Conservation (phyloP, 2,797 vertebrate genomes). For the Craterocephalus amniculus region DNA sequence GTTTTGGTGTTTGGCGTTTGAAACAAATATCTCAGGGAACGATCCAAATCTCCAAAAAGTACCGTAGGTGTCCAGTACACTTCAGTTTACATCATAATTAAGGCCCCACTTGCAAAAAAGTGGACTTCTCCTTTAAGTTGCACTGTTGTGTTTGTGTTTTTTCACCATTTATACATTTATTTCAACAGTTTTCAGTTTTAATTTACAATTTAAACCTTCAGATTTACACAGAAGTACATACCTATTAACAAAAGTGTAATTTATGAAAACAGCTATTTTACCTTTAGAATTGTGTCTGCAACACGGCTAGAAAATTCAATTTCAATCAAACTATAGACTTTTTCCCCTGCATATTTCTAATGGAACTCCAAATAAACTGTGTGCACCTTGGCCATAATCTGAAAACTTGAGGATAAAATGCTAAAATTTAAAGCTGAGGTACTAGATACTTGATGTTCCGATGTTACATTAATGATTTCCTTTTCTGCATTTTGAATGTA, state of each 20-base stretch:
- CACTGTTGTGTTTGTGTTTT: neutral
- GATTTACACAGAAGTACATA: neutral
- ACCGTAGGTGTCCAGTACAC: too few species aligned
- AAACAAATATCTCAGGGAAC: too few species aligned
- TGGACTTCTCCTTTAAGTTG: too few species aligned
- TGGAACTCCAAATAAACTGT: conserved; percentile 2
- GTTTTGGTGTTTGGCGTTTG: neutral
- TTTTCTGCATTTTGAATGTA: neutral
- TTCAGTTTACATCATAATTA: too few species aligned
- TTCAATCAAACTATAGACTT: conserved; percentile 8
- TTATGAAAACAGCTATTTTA: too few species aligned
- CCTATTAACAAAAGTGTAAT: neutral
- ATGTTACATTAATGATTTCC: neutral
- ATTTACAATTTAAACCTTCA: neutral
- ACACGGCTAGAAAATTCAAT: neutral
- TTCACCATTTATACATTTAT: neutral
- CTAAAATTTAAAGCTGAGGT: neutral
- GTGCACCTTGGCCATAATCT: neutral
- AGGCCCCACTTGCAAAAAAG: too few species aligned
- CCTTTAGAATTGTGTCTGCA: conserved; percentile 1
- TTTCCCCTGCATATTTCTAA: neutral
- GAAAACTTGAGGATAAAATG: neutral
- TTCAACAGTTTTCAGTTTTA: neutral
- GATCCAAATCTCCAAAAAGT: too few species aligned
- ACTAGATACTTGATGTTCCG: neutral